Conservation (phyloP, 2,888 invertebrate species). For the Tenthredo distinguenda region DNA sequence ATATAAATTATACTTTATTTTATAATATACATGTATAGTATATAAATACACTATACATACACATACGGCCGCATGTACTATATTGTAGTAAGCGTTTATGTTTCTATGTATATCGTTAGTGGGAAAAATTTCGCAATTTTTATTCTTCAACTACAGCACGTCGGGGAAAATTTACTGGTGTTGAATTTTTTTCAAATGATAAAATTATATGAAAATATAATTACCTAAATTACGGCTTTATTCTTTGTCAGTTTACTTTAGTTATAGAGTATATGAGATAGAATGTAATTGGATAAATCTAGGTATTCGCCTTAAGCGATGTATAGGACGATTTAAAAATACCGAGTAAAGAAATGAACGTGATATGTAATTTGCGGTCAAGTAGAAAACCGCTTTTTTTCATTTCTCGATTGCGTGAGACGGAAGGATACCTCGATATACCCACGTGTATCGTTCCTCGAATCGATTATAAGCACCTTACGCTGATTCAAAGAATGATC, state of each 20-base stretch:
- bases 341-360: background rate
- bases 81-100: background rate
- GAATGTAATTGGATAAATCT: too few species aligned
- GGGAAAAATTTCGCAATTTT: background rate
- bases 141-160: background rate
- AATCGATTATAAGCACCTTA: background rate
- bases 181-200: background rate
- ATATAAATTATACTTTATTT: slow-evolving; percentile 30
- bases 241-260: too few species aligned
- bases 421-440: background rate
- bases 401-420: slow-evolving; percentile 26
- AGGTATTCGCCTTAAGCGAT: background rate
- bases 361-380: background rate
- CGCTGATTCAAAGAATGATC: background rate
- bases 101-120: background rate
- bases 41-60: slow-evolving; percentile 37
- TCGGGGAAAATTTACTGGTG: too few species aligned
- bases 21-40: slow-evolving; percentile 41
- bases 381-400: background rate
- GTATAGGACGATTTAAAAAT: background rate
- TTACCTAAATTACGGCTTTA: too few species aligned
- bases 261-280: too few species aligned
- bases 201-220: background rate
- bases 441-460: slow-evolving; percentile 4
- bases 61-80: background rate